Percentiles rank a stretch among this genome's conserved stretches.
These are phyloP conservation scores for Cherax destructor DNA, from an alignment of 1,140 invertebrate genomes.

Conservation along the genomic window DNA sequence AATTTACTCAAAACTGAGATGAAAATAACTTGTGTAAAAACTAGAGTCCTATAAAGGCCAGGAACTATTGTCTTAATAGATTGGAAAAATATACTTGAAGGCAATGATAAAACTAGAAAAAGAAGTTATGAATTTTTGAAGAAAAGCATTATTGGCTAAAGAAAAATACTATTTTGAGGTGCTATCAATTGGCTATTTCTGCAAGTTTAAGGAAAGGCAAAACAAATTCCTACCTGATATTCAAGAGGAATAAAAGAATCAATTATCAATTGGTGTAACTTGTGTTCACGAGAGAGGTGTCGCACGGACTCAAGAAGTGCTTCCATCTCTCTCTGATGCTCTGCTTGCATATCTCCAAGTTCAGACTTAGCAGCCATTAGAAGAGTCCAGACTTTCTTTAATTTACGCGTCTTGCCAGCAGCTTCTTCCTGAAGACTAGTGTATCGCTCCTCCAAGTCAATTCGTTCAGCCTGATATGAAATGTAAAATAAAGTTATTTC, in stretches of 20 bases:
- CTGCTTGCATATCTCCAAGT: constrained; percentile 90
- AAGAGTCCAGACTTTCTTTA: constrained; percentile 90
- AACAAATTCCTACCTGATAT: constrained; percentile 80
- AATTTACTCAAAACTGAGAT: too few species aligned
- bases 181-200: neutral
- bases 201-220: neutral
- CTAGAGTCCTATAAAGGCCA: too few species aligned
- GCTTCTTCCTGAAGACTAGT: constrained; percentile 95
- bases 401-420: constrained; percentile 92
- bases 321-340: constrained; percentile 98
- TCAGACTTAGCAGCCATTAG: constrained; percentile 90
- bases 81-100: too few species aligned
- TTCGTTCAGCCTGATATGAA: constrained; percentile 84
- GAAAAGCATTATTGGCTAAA: neutral
- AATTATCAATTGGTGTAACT: constrained; percentile 88
- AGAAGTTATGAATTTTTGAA: neutral
- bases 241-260: constrained; percentile 94
- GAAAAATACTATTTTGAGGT: neutral
- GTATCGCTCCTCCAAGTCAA: constrained; percentile 98
- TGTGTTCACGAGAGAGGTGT: constrained; percentile 91
- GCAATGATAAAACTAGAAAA: neutral
- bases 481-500: too few species aligned
- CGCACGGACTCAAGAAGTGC: constrained; percentile 94
- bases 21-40: too few species aligned
- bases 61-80: too few species aligned